A percentile compares a stretch with the other conserved stretches of the same genome.
Evolutionary conservation across 2,888 invertebrate species (phyloP).

Genomic region (Cyclophora albipunctata): DNA sequence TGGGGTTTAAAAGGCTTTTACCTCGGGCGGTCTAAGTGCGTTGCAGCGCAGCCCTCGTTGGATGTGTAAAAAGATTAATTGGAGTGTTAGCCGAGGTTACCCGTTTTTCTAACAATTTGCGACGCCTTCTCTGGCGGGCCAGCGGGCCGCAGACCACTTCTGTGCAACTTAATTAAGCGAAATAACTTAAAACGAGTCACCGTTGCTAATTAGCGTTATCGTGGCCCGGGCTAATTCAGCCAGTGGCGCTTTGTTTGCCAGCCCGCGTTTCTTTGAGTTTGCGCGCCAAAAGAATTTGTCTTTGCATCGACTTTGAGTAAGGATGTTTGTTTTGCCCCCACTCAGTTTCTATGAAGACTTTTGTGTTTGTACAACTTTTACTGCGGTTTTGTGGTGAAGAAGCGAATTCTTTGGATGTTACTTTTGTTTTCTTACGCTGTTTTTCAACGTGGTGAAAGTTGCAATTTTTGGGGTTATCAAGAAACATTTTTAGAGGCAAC

Average conservation of each 20-base stretch:
- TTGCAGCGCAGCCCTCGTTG: slow-evolving; percentile 45
- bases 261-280: slow-evolving; percentile 64
- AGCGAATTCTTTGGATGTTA: no score
- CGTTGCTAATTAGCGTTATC: slow-evolving; percentile 73
- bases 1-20: slow-evolving; percentile 44
- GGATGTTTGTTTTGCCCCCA: slow-evolving; percentile 61
- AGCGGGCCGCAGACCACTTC: slow-evolving; percentile 67
- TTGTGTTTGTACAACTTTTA: slow-evolving; percentile 44
- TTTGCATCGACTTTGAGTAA: slow-evolving; percentile 65
- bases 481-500: no score
- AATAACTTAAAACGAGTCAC: slow-evolving; percentile 72
- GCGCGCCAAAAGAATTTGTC: slow-evolving; percentile 72
- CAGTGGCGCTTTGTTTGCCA: slow-evolving; percentile 67
- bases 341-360: slow-evolving; percentile 44
- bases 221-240: slow-evolving; percentile 64
- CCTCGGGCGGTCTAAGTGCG: slow-evolving; percentile 56
- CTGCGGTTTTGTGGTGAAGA: slow-evolving; percentile 29
- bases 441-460: no score
- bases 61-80: slow-evolving; percentile 76
- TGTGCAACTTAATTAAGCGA: slow-evolving; percentile 74
- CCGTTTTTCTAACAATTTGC: slow-evolving; percentile 68
- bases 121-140: slow-evolving; percentile 62
- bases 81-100: slow-evolving; percentile 70
- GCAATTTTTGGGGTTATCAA: no score
- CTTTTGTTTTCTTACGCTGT: no score